Evolutionary conservation across 2,888 invertebrate species (phyloP), one percentile per base, ranked within the genome.

Genomic region (Acleris emargana): DNA sequence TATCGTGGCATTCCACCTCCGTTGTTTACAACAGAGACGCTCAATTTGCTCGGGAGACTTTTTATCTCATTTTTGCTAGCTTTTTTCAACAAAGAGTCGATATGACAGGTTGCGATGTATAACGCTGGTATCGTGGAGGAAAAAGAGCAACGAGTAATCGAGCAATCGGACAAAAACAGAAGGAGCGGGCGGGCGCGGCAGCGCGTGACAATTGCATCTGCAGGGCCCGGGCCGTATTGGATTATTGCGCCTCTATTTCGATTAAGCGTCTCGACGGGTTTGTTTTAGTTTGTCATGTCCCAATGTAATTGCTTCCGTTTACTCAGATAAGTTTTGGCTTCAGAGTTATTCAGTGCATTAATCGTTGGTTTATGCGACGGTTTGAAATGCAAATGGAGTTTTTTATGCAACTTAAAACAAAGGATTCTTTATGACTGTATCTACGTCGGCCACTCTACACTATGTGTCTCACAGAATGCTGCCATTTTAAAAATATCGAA

Each of bases 21-120:
- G 84, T 90, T 91, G 91, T 91, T 92, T 86, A 87, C 83, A 91
- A 91, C 89, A 89, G 88, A 90, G 88, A 89, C 89, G 86, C 83
- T 87, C 91, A 92, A 92, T 91, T 92, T 91, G 90, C 90, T 89
- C 86, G 81, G 79, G 86, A 87, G 82, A 87, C 85, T 88, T 90
- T 90, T 89, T 90, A 89, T 89, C 87, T 79, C 73, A 63, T 81
- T 79, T 87, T 82, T 79, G 75, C 75, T 79, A 77, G 81, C 84
- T 81, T 87, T 89, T 89, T 89, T 81, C 79, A 83, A 89, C 89
- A 89, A 89, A 87, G 87, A 79, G 79, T 84, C 89, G 88, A 90
- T 91, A 91, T 92, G 91, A 92, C 91, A 91, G 91, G 86, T 87
- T 87, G 78, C 84, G 83, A 82, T 85, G 85, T 84, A 81, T 69